Evolutionary conservation across 1,140 invertebrate genomes (phyloP).

Genomic region (Drosophila triauraria): DNA sequence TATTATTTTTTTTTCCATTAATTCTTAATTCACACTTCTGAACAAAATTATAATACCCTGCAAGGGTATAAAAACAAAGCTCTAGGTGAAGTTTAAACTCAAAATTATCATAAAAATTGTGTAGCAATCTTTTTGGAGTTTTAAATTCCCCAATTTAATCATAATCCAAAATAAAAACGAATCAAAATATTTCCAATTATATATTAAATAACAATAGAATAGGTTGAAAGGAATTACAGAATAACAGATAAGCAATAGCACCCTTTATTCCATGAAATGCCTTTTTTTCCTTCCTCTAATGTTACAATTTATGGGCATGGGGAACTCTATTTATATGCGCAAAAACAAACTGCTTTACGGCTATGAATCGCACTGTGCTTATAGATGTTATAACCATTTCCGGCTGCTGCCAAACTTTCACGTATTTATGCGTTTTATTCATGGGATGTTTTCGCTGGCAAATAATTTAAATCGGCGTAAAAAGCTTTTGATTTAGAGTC

Average conservation of each 20-base stretch:
- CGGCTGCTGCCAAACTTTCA: conserved; percentile 12
- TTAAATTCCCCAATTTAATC: not conserved
- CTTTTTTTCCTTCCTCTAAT: too few species aligned
- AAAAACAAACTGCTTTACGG: not conserved
- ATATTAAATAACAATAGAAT: not conserved
- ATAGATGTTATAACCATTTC: conserved; percentile 10
- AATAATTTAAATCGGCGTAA: conserved; percentile 31
- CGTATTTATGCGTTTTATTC: conserved; percentile 25
- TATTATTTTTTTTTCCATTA: too few species aligned
- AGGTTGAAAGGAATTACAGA: not conserved
- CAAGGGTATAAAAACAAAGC: too few species aligned
- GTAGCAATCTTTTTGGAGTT: not conserved
- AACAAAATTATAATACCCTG: too few species aligned
- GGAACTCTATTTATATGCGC: not conserved
- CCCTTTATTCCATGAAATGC: not conserved
- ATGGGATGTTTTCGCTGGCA: conserved; percentile 5
- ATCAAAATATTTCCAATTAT: not conserved
- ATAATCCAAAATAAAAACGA: not conserved
- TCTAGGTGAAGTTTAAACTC: too few species aligned
- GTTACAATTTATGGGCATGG: not conserved
- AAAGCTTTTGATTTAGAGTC: conserved; percentile 54
- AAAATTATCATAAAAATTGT: not conserved
- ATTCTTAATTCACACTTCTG: too few species aligned
- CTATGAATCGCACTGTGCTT: conserved; percentile 12
- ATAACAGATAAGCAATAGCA: not conserved